Base-by-base conservation (phyloP, 2,113 vertebrate genomes). In the Stomatorhinus ivindoensis region DNA sequence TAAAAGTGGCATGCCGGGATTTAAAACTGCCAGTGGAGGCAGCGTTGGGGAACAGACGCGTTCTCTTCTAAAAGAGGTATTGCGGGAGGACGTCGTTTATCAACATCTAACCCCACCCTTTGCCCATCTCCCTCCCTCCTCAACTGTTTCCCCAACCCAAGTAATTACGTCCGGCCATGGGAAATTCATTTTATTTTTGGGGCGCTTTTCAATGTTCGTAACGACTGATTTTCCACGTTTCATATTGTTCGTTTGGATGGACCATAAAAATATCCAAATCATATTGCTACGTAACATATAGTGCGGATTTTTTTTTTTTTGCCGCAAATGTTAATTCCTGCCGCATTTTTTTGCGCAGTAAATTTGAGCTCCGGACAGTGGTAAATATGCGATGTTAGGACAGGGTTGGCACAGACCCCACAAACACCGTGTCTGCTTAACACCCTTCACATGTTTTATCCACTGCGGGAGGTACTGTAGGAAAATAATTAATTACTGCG, bases 1-100 rank as follows among this genome's bases (percentile, higher is more conserved):
- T 94, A 95, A 95, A 95, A 94, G 94, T 91, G 93, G 92, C 92
- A 91, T 92, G 93, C 61, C 46, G 58, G 65, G 85, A 76, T 87
- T 89, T 87, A 87, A 51, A 87, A 48, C n/a, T 42, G 89, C 92
- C 93, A 92, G 93, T 39, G 80, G 80, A 88, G 91, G 90, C 90
- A 89, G 92, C 93, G 93, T 92, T 91, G 87, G 10, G 61, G 27
- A 61, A 92, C 94, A 89, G 92, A 92, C 91, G 92, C 92, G 92
- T 93, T 93, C 92, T 94, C 87, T 90, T 92, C 91, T 39, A 51
- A 93, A 93, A 89, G 91, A 94, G 93, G 93, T 93, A 94, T 89
- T 31, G 13, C 47, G 24, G 13, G 50, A 83, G 51, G 17, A 65
- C 73, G 39, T 35, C 3, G 44, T 82, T 31, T 88, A 35, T 48